Evolutionary conservation across 2,797 vertebrate species (phyloP), one percentile per base, ranked within the genome.

Genomic region (Sparus aurata): DNA sequence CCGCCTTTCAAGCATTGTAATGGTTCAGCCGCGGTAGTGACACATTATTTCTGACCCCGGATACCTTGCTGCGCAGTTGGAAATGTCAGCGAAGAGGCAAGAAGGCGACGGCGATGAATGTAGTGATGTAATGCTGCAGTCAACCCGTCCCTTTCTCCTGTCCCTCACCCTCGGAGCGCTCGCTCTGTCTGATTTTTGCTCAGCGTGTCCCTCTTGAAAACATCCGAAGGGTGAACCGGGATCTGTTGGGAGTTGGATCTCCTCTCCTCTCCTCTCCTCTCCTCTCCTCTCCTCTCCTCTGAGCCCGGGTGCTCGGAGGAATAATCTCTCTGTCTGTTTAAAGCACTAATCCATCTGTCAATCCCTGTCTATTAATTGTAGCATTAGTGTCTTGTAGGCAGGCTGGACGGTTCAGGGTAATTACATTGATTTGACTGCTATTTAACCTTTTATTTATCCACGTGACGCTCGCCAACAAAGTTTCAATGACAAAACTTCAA

Each of bases 101-200:
- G 64, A 67, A 84, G 80, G 41, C 55, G 27, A 68, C 20, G 20
- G 34, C 57, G 23, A 12, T 57, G 79, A 80, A 82, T 70, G 71
- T 30, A 79, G 83, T 87, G 87, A 87, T 89, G 89, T 85, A 91
- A 91, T 79, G 23, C 82, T 87, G 86, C 85, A 79, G 88, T 85
- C 77, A 84, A 75, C 49, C 76, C 75, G 65, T 82, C 61, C 49
- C 76, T 81, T 53, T 62, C 60, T 64, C 73, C 18, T 52, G 67
- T 67, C 80, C 17, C 34, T 82, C 76, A 65, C 46, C 47, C 69
- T 84, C 20, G 1, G 38, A 81, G 80, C 7, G 2, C 54, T 65
- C 27, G 6, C 58, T 57, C 67, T 67, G 41, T 58, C 71, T 67
- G 69, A 77, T 80, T 77, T 72, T 77, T 38, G 60, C 76, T 80